phyloP scores from a whole-genome alignment of 1,140 invertebrate species.

The Sipha flava region DNA sequence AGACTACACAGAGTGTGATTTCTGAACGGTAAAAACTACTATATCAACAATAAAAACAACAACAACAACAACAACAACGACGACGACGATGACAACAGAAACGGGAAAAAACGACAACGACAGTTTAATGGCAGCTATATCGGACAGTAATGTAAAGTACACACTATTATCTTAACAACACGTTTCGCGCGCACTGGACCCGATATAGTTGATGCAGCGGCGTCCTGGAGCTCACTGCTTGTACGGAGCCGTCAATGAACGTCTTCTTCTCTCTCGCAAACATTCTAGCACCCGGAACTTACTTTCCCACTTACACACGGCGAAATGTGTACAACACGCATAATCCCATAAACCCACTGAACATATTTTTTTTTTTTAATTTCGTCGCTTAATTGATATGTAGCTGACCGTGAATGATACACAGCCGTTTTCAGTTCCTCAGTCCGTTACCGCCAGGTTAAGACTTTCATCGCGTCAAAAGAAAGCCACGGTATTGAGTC shows the following conservation, averaged over 20 bases:
- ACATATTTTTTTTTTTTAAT: neutral
- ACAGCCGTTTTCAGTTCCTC: neutral
- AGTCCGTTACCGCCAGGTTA: neutral
- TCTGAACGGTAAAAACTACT: no score
- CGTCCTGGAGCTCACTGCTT: slow-evolving; percentile 1
- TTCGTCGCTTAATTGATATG: neutral
- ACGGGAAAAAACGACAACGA: no score
- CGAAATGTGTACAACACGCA: neutral
- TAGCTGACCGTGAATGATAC: slow-evolving; percentile 15
- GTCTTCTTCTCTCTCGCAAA: slow-evolving; percentile 1
- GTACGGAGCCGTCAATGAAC: neutral
- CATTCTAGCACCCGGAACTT: slow-evolving; percentile 26
- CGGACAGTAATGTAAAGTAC: no score
- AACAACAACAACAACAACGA: no score
- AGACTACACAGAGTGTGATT: neutral
- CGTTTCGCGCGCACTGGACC: no score
- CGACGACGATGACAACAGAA: no score
- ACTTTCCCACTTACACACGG: slow-evolving; percentile 17
- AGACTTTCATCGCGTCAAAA: neutral
- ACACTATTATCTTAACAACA: no score
- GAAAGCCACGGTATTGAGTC: neutral
- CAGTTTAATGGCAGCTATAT: no score
- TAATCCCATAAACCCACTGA: slow-evolving; percentile 12
- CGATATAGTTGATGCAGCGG: neutral
- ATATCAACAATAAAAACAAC: no score